Percentiles rank a stretch among this genome's conserved stretches.
Evolutionary conservation across 2,888 invertebrate genomes (phyloP).

Genomic region (Nipponacmea schrenckii): DNA sequence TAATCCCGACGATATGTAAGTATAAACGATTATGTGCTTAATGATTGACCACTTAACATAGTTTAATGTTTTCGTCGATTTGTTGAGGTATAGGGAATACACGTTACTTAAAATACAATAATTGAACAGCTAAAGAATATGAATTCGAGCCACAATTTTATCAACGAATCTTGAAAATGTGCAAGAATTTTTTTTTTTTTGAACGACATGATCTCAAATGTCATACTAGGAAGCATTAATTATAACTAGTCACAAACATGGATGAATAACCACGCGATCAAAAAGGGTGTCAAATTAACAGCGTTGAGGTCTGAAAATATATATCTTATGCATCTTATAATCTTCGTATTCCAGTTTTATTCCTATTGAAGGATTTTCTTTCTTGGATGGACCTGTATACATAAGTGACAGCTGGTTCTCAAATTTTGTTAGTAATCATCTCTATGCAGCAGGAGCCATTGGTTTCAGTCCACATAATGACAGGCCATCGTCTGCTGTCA

Average conservation of each 20-base stretch:
- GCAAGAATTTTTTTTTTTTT: too few relatives aligned
- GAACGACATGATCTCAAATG: not conserved
- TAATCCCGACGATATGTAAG: not conserved
- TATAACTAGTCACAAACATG: too few relatives aligned
- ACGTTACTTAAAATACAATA: too few relatives aligned
- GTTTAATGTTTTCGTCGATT: slow-evolving; percentile 21
- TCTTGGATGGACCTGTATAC: slow-evolving; percentile 38
- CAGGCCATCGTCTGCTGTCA: slow-evolving; percentile 28
- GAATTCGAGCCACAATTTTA: too few relatives aligned
- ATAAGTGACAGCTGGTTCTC: slow-evolving; percentile 38
- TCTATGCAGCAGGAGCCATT: slow-evolving; percentile 34
- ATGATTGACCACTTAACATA: slow-evolving; percentile 5
- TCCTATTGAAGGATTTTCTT: slow-evolving; percentile 33
- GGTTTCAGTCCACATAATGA: slow-evolving; percentile 29
- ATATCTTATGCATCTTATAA: not conserved
- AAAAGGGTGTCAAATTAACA: not conserved
- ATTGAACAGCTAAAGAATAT: too few relatives aligned
- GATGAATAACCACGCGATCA: not conserved
- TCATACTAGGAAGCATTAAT: not conserved
- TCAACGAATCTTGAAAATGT: too few relatives aligned
- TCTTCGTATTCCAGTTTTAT: slow-evolving; percentile 24
- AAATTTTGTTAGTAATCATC: slow-evolving; percentile 26
- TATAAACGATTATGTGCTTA: not conserved
- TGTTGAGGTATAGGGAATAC: slow-evolving; percentile 12
- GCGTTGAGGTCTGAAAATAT: not conserved